Evolutionary conservation across 2,113 vertebrate genomes (phyloP).

Genomic region (Scophthalmus maximus): DNA sequence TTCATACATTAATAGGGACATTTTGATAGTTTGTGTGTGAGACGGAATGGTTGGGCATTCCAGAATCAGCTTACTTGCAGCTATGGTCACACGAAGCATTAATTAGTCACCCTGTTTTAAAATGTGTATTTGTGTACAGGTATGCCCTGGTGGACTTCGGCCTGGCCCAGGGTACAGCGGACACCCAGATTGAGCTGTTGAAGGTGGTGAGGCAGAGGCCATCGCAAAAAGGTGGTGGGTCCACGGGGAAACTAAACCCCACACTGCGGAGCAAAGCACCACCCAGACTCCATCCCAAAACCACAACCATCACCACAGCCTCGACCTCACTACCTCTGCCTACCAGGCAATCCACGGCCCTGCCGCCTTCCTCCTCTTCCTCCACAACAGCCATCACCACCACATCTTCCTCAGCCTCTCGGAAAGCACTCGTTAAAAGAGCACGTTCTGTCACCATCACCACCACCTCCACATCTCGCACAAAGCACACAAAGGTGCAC

Average conservation of each 20-base stretch:
- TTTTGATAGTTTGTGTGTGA: not conserved
- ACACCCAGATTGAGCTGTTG: slow-evolving; percentile 93
- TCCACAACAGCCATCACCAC: slow-evolving; percentile 56
- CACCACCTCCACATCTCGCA: slow-evolving; percentile 67
- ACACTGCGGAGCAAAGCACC: slow-evolving; percentile 78
- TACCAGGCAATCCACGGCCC: slow-evolving; percentile 35
- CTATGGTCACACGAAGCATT: not conserved
- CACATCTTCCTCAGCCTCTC: slow-evolving; percentile 73
- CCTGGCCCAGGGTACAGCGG: slow-evolving; percentile 93
- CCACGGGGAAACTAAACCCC: slow-evolving; percentile 74
- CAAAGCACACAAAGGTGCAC: slow-evolving; percentile 88
- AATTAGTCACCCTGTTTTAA: not conserved
- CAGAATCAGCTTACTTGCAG: not conserved
- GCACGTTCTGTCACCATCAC: slow-evolving; percentile 67
- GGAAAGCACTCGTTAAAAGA: slow-evolving; percentile 84
- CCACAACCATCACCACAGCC: slow-evolving; percentile 52
- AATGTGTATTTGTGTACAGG: slow-evolving; percentile 71
- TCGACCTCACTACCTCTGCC: slow-evolving; percentile 58
- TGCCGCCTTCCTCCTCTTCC: slow-evolving; percentile 71
- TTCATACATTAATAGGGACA: not conserved
- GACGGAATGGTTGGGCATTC: not conserved
- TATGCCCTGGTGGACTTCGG: slow-evolving; percentile 98
- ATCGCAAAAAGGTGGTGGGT: slow-evolving; percentile 86
- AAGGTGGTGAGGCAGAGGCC: slow-evolving; percentile 87
- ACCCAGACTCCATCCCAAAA: slow-evolving; percentile 26